These are phyloP conservation scores for Xenentodon cancila DNA, from an alignment of 2,797 vertebrate genomes.

Conservation along the genomic window DNA sequence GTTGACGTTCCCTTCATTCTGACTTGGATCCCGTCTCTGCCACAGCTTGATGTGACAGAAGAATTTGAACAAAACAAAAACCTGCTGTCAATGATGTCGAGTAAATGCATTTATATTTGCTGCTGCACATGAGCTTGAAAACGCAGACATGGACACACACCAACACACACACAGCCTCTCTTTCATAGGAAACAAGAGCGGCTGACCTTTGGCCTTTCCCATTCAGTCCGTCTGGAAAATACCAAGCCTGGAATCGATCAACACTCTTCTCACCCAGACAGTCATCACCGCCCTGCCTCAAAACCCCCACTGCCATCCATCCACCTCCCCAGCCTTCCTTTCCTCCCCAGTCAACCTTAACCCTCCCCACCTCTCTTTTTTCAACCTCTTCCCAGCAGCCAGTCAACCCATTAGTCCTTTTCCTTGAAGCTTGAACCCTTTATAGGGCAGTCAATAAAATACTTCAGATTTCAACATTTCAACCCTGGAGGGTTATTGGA, in stretches of 20 bases:
- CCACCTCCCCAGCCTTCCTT: conserved; percentile 9
- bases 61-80: not conserved
- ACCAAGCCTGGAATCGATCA: conserved; percentile 83
- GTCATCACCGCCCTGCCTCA: conserved; percentile 27
- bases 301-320: conserved; percentile 10
- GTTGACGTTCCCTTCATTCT: not conserved
- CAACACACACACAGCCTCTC: conserved; percentile 62
- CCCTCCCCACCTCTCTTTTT: not conserved
- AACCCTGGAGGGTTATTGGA: too few species aligned
- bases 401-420: not conserved
- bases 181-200: conserved; percentile 80
- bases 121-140: conserved; percentile 24
- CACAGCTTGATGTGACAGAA: conserved; percentile 2
- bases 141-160: conserved; percentile 33
- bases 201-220: conserved; percentile 78
- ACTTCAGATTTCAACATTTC: too few species aligned
- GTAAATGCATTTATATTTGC: conserved; percentile 36
- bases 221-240: conserved; percentile 80
- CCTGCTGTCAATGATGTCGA: not conserved
- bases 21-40: too few species aligned
- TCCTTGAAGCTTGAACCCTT: too few species aligned
- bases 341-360: conserved; percentile 51
- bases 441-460: too few species aligned
- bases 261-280: conserved; percentile 70
- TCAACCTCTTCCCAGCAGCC: conserved; percentile 13